Evolutionary conservation across 2,113 vertebrate genomes (phyloP), one percentile per base, ranked within the genome.

Genomic region (Apteryx owenii): DNA sequence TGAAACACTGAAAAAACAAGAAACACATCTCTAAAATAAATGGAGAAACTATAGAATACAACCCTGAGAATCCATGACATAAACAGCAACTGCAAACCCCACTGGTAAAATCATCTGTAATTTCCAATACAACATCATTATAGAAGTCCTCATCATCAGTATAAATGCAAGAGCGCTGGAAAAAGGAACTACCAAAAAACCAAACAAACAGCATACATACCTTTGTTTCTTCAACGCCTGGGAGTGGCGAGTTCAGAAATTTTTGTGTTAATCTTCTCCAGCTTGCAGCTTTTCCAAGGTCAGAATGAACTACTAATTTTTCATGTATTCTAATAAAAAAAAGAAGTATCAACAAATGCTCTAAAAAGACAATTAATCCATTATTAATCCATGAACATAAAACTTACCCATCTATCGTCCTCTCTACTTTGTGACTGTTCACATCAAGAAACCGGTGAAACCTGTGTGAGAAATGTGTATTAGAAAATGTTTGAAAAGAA

Each of bases 221-320:
- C 98, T 99, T 99, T 58, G 97, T 91, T 97, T 98, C 98, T 86
- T 99, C 98, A 80, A 97, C 95, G 64, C 97, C 98, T 2, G 98
- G 98, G 69, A 99, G 98, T 5, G 99, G 98, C 1, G 98, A 98
- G 88, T 98, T 98, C 79, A 99, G 98, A 97, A 99, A 99, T 87
- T 99, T 98, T 33, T 99, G 98, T 40, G 99, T 99, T 93, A 99
- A 96, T 73, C 98, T 98, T 93, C 96, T 98, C 99, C 99, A 99
- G 91, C 99, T 99, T 93, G 98, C 98, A 72, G 99, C 99, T 98
- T 99, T 99, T 95, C 97, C 98, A 84, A 99, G 95, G 93, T 99
- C 99, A 38, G 99, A 99, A 98, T 99, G 99, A 88, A 99, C 98
- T 98, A 99, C 95, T 68, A 99, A 98, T 95, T 99, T 99, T 90